Conservation (phyloP, 2,888 invertebrate genomes). For the Agrochola lychnidis region DNA sequence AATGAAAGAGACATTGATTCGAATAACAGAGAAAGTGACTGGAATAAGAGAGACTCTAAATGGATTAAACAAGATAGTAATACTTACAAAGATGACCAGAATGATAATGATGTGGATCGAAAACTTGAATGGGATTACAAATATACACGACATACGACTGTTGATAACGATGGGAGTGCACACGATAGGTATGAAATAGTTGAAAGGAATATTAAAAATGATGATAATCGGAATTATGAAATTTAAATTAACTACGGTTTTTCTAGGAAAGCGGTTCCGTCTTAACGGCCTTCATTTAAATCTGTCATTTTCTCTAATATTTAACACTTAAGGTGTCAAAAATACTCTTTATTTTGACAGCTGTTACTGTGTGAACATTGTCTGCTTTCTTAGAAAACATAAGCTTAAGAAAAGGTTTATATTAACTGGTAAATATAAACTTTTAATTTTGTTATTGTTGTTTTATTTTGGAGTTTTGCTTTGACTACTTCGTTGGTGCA, state of each 20-base stretch:
- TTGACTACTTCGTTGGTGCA: too few species aligned
- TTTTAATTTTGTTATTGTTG: neutral
- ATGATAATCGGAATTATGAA: neutral
- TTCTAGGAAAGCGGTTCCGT: neutral
- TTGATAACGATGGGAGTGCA: neutral
- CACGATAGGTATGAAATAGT: neutral
- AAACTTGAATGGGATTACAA: neutral
- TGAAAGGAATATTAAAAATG: neutral
- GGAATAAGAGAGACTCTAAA: neutral
- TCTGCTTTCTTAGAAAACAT: neutral
- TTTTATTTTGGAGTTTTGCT: neutral
- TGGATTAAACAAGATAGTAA: neutral
- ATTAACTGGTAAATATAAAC: neutral
- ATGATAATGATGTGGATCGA: conserved; percentile 1
- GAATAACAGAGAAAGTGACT: neutral
- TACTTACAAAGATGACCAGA: neutral
- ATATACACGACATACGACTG: neutral
- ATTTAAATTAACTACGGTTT: neutral
- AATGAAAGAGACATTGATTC: neutral
- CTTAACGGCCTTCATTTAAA: neutral
- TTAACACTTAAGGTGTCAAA: neutral
- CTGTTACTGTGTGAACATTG: neutral
- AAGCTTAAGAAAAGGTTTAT: neutral
- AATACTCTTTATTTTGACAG: neutral
- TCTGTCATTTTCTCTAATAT: neutral